phyloP scores from a whole-genome alignment of 2,797 vertebrate species.

The Darevskia nairensis region DNA sequence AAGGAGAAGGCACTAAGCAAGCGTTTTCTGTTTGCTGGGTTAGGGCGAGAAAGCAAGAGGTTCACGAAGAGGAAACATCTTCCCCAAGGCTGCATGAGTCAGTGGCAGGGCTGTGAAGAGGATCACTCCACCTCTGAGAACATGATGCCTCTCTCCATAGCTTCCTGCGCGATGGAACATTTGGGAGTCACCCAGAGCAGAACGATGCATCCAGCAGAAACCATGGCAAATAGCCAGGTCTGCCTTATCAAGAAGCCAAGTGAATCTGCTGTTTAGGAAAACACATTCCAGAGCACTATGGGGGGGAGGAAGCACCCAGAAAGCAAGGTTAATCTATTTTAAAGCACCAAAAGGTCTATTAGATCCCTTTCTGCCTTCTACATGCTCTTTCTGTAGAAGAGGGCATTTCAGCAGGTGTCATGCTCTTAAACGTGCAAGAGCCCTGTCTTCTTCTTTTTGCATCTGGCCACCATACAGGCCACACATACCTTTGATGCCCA shows the following conservation, averaged over 20 bases:
- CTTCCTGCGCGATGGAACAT: background rate
- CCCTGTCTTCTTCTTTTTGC: too few relatives aligned
- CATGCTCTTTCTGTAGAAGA: too few relatives aligned
- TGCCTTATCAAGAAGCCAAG: background rate
- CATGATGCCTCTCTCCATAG: background rate
- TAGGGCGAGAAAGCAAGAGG: background rate
- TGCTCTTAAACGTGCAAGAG: too few relatives aligned
- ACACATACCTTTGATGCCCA: too few relatives aligned
- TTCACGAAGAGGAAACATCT: background rate
- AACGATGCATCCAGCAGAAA: background rate
- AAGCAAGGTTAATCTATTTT: too few relatives aligned
- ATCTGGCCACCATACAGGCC: too few relatives aligned
- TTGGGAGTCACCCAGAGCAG: background rate
- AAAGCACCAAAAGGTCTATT: too few relatives aligned
- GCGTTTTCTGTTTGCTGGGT: background rate
- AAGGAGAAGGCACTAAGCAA: background rate
- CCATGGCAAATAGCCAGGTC: background rate
- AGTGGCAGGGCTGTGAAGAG: background rate
- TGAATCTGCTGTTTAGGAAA: background rate
- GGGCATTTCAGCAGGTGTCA: too few relatives aligned
- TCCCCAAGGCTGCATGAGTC: background rate
- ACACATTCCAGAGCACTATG: too few relatives aligned
- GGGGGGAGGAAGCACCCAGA: too few relatives aligned
- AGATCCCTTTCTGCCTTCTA: too few relatives aligned
- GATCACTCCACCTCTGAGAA: background rate